Conservation (phyloP, 2,888 invertebrate genomes). For the Caenorhabditis japonica region DNA sequence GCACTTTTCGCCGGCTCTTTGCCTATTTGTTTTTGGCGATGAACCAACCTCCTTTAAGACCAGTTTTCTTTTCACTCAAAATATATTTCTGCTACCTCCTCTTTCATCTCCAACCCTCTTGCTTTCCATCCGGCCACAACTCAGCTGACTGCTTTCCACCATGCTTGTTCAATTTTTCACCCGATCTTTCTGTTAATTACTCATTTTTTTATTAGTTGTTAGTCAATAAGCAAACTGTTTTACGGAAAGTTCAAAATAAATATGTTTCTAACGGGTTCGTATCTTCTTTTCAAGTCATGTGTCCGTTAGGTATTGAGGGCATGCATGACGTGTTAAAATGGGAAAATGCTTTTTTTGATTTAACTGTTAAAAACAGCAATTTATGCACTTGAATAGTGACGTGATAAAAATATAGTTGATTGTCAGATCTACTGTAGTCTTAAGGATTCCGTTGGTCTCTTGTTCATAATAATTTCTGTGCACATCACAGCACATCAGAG, state of each 20-base stretch:
- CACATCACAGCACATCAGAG: too few species aligned
- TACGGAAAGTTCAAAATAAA: too few species aligned
- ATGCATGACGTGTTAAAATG: constrained; percentile 43
- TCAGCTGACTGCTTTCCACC: constrained; percentile 23
- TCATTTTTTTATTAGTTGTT: too few species aligned
- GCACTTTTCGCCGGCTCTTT: constrained; percentile 49
- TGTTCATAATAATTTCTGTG: too few species aligned
- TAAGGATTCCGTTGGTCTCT: too few species aligned
- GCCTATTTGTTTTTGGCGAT: constrained; percentile 53
- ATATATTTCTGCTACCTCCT: constrained; percentile 51
- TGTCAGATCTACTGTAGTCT: too few species aligned
- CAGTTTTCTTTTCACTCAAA: constrained; percentile 53
- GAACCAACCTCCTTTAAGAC: constrained; percentile 53
- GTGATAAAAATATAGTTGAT: too few species aligned
- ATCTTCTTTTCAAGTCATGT: constrained; percentile 35
- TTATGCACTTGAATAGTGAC: constrained; percentile 28
- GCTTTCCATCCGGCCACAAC: constrained; percentile 37
- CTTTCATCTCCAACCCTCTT: constrained; percentile 6
- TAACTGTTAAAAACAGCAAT: constrained; percentile 27
- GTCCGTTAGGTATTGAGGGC: constrained; percentile 29
- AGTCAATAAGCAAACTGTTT: too few species aligned
- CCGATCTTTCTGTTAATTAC: constrained; percentile 15
- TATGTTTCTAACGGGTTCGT: not conserved
- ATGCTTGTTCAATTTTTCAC: constrained; percentile 6
- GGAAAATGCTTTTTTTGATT: constrained; percentile 26